Evolutionary conservation across 2,888 invertebrate species (phyloP).

Genomic region (Megalurothrips usitatus): DNA sequence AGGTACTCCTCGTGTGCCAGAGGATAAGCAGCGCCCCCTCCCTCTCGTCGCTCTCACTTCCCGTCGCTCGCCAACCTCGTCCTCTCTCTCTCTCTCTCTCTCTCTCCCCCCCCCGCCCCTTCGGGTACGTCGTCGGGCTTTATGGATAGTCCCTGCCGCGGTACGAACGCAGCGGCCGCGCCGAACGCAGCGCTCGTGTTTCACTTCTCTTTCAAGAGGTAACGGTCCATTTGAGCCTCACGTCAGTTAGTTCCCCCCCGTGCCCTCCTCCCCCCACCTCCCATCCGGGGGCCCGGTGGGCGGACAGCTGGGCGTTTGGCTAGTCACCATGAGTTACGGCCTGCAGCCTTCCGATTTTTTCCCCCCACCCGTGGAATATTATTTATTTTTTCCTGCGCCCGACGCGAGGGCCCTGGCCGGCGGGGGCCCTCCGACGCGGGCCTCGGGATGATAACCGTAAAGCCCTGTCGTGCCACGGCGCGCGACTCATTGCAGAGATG

Average conservation of each 20-base stretch:
- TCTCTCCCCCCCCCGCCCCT: not conserved
- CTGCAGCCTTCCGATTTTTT: not conserved
- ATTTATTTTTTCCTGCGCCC: too few species aligned
- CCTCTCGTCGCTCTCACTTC: not conserved
- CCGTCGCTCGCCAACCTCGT: not conserved
- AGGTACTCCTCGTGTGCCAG: not conserved
- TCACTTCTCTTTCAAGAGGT: constrained; percentile 1
- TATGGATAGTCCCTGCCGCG: not conserved
- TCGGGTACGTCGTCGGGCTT: not conserved
- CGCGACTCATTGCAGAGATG: too few species aligned
- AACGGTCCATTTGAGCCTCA: not conserved
- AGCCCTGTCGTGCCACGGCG: too few species aligned
- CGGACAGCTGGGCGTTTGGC: not conserved
- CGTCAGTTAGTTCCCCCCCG: not conserved
- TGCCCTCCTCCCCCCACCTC: not conserved
- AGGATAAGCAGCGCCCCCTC: not conserved
- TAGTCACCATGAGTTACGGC: not conserved
- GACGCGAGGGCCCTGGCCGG: too few species aligned
- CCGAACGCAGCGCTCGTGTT: not conserved
- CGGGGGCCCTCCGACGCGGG: too few species aligned
- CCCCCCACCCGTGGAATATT: too few species aligned
- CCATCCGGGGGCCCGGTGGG: not conserved
- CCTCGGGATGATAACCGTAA: too few species aligned
- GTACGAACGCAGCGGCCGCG: not conserved
- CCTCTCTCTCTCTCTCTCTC: not conserved